A percentile compares a stretch with the other conserved stretches of the same genome.
Conservation (phyloP, 2,797 vertebrate genomes). For the Trachops cirrhosus region DNA sequence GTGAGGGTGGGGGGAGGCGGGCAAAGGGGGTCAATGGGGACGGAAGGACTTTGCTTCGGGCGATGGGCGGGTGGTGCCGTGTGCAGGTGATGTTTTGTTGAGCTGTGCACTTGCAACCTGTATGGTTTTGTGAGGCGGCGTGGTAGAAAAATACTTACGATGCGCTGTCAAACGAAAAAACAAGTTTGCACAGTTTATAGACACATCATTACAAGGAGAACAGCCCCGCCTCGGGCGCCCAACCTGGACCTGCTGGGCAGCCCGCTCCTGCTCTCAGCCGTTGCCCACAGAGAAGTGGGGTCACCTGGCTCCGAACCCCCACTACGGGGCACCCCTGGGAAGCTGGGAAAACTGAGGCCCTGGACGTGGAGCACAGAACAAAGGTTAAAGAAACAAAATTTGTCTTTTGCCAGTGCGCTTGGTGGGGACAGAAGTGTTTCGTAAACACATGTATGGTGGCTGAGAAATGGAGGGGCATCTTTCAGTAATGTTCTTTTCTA, state of each 20-base stretch:
- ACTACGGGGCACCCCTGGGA: not conserved
- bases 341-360: not conserved
- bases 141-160: not conserved
- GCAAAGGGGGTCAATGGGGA: too few relatives aligned
- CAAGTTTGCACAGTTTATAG: not conserved
- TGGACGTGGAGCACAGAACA: not conserved
- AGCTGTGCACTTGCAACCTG: too few relatives aligned
- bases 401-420: too few relatives aligned
- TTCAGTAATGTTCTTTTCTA: not conserved
- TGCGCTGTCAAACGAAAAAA: not conserved
- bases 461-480: not conserved
- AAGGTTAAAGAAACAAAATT: not conserved
- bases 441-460: too few relatives aligned
- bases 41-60: too few relatives aligned
- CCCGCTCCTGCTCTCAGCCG: not conserved
- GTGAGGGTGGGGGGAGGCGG: too few relatives aligned
- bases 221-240: rapidly evolving
- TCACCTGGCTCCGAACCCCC: not conserved
- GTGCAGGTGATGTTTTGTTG: too few relatives aligned
- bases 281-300: not conserved
- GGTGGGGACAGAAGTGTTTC: too few relatives aligned
- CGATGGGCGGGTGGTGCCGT: too few relatives aligned
- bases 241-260: not conserved
- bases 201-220: not conserved
- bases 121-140: too few relatives aligned